Conservation (phyloP, 2,113 vertebrate species). For the Xyrauchen texanus region DNA sequence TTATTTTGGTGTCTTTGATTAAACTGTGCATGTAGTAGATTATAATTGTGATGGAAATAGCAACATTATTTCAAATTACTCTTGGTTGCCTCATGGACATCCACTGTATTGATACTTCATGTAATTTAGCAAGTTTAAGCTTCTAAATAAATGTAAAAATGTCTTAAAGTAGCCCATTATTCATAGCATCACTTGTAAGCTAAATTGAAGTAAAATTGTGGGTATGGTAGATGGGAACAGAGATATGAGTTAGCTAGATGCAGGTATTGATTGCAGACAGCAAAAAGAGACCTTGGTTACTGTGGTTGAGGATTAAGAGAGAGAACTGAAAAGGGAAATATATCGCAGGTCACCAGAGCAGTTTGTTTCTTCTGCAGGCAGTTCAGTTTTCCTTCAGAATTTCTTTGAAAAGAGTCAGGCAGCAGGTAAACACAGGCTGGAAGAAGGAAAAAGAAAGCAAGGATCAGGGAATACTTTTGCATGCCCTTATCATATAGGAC, state of each 20-base stretch:
- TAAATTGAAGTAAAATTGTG: background rate
- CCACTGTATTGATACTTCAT: background rate
- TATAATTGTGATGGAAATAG: slow-evolving; percentile 12
- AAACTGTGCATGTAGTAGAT: no score
- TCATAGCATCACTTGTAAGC: background rate
- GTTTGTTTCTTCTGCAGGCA: slow-evolving; percentile 10
- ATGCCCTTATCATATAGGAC: no score
- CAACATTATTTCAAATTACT: background rate
- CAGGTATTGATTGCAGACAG: slow-evolving; percentile 34
- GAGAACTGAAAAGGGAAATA: slow-evolving; percentile 12
- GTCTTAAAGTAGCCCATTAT: no score
- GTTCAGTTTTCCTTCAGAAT: background rate
- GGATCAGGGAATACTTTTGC: no score
- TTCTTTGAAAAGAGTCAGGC: background rate
- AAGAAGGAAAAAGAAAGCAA: no score
- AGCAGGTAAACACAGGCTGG: background rate
- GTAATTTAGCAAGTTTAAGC: background rate
- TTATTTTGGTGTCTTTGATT: no score
- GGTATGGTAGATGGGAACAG: background rate
- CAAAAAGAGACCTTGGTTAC: background rate
- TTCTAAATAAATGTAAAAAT: background rate
- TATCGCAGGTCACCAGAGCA: slow-evolving; percentile 5
- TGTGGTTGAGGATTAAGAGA: slow-evolving; percentile 24
- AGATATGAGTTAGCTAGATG: slow-evolving; percentile 18
- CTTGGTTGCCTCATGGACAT: background rate